Percentiles rank a stretch among this genome's conserved stretches.
phyloP scores from a whole-genome alignment of 1,140 invertebrate genomes.

The Drosophila lini region DNA sequence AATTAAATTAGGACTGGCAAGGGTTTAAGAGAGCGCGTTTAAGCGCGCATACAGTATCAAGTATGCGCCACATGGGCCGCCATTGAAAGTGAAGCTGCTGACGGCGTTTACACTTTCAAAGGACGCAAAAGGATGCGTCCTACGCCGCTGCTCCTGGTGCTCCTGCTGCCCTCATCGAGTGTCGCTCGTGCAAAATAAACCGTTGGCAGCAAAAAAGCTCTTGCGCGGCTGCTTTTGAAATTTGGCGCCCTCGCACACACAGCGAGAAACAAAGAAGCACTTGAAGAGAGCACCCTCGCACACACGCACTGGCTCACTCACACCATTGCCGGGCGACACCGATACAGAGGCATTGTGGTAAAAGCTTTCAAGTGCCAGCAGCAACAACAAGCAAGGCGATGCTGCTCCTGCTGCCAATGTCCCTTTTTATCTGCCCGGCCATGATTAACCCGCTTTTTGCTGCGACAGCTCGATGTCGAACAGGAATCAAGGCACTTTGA shows the following conservation, averaged over 20 bases:
- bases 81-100: constrained; percentile 57
- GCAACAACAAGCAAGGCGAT: constrained; percentile 54
- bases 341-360: constrained; percentile 69
- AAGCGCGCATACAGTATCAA: constrained; percentile 32
- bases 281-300: constrained; percentile 54
- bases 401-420: constrained; percentile 49
- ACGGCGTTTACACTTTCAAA: constrained; percentile 73
- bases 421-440: constrained; percentile 54
- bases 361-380: constrained; percentile 80
- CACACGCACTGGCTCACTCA: constrained; percentile 13
- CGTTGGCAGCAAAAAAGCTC: constrained; percentile 62
- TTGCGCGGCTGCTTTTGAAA: constrained; percentile 73
- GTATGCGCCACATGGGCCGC: constrained; percentile 35
- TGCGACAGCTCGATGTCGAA: not conserved
- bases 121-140: constrained; percentile 32
- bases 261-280: constrained; percentile 74
- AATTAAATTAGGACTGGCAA: constrained; percentile 50
- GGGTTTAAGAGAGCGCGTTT: constrained; percentile 27
- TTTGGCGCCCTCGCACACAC: constrained; percentile 68
- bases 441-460: constrained; percentile 39
- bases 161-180: constrained; percentile 40
- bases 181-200: constrained; percentile 70
- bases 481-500: not conserved
- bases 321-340: constrained; percentile 16
- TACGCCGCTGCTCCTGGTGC: not conserved